Percentiles rank a stretch among this genome's conserved stretches.
Conservation (phyloP, 2,888 invertebrate species). For the Stenodema calcarata region DNA sequence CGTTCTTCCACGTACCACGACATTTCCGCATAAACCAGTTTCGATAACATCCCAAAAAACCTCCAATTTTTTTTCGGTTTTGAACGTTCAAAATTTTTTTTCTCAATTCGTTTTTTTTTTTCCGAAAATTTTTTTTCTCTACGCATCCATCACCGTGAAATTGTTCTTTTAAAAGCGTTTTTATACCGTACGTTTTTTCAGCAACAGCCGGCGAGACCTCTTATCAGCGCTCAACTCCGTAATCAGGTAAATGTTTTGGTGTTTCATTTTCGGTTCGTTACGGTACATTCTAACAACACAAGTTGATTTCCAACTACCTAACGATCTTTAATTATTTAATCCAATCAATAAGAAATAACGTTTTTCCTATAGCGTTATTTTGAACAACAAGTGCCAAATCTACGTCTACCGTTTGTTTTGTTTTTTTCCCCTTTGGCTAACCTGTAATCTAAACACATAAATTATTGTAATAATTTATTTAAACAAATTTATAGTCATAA, state of each 20-base stretch:
- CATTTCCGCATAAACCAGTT: neutral
- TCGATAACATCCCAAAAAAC: neutral
- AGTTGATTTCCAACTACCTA: too few relatives aligned
- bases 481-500: too few relatives aligned
- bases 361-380: too few relatives aligned
- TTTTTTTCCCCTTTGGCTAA: too few relatives aligned
- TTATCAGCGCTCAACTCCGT: neutral
- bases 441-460: too few relatives aligned
- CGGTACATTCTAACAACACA: too few relatives aligned
- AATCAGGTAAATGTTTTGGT: neutral
- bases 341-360: too few relatives aligned
- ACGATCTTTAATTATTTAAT: too few relatives aligned
- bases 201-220: neutral
- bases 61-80: neutral
- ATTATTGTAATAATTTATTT: too few relatives aligned
- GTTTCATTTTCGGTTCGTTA: too few relatives aligned
- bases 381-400: too few relatives aligned
- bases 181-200: neutral
- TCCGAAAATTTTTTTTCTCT: neutral
- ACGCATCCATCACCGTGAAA: neutral
- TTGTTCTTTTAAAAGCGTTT: neutral
- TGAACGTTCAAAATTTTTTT: neutral
- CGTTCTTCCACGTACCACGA: neutral
- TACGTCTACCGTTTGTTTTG: too few relatives aligned
- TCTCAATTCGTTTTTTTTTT: neutral